Conservation (phyloP, 2,797 vertebrate species). For the Coendou prehensilis region DNA sequence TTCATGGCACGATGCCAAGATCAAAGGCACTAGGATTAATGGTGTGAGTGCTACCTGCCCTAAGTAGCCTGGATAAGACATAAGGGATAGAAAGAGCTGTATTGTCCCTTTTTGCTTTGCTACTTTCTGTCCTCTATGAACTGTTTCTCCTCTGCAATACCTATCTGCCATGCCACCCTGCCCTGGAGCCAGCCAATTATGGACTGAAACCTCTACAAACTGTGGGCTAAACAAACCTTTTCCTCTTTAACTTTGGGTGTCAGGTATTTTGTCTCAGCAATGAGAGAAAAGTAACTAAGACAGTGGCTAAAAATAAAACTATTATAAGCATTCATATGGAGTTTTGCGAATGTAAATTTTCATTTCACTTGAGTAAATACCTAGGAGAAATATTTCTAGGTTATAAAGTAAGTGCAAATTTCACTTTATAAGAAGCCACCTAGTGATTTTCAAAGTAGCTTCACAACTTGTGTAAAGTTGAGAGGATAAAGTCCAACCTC, state of each 20-base stretch:
- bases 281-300: background rate
- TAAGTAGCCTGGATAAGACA: background rate
- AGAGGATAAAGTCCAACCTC: background rate
- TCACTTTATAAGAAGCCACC: background rate
- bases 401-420: background rate
- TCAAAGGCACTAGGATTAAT: background rate
- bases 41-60: background rate
- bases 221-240: background rate
- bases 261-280: background rate
- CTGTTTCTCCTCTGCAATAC: background rate
- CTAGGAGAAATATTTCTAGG: background rate
- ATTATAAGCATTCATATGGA: background rate
- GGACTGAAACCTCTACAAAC: background rate
- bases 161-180: background rate
- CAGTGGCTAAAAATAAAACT: conserved; percentile 20
- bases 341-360: background rate
- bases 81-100: background rate
- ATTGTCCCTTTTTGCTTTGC: background rate
- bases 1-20: background rate
- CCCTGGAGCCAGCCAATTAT: background rate
- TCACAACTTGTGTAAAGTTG: background rate
- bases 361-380: background rate
- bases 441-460: background rate
- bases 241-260: background rate
- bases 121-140: background rate